phyloP scores from a whole-genome alignment of 2,797 vertebrate genomes.

The Australoheros facetus region DNA sequence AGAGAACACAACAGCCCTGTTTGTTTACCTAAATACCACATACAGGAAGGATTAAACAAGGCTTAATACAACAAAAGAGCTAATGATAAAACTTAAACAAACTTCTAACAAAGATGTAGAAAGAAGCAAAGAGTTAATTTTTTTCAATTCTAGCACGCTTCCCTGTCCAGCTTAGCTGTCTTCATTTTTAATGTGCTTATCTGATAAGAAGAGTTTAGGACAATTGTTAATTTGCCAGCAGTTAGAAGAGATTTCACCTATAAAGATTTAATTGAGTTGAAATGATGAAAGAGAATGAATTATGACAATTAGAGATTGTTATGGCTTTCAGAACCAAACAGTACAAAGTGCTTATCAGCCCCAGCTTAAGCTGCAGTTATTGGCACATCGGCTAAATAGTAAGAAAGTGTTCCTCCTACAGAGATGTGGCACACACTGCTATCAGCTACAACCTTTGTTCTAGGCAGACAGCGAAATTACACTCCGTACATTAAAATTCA shows the following conservation, averaged over 20 bases:
- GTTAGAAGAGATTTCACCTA: background rate
- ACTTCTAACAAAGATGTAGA: conserved; percentile 1
- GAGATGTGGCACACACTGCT: background rate
- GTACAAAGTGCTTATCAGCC: background rate
- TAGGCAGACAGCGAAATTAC: no score
- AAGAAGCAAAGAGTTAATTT: background rate
- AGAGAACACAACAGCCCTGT: background rate
- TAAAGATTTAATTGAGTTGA: background rate
- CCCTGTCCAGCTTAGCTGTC: background rate
- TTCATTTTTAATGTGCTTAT: background rate
- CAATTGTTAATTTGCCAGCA: background rate
- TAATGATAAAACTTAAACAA: conserved; percentile 1
- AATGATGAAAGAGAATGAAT: background rate
- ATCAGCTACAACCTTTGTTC: background rate
- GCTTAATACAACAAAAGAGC: conserved; percentile 1
- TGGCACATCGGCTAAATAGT: background rate
- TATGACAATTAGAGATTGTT: background rate
- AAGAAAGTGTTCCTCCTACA: background rate
- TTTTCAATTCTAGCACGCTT: background rate
- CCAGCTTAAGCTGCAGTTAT: background rate
- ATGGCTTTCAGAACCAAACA: background rate
- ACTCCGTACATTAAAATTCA: background rate
- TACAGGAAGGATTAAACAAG: conserved; percentile 22
- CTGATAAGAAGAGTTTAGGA: background rate
- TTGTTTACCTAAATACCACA: conserved; percentile 19